These are phyloP conservation scores for Aphelinus certus DNA, from an alignment of 1,140 invertebrate genomes.

Conservation along the genomic window DNA sequence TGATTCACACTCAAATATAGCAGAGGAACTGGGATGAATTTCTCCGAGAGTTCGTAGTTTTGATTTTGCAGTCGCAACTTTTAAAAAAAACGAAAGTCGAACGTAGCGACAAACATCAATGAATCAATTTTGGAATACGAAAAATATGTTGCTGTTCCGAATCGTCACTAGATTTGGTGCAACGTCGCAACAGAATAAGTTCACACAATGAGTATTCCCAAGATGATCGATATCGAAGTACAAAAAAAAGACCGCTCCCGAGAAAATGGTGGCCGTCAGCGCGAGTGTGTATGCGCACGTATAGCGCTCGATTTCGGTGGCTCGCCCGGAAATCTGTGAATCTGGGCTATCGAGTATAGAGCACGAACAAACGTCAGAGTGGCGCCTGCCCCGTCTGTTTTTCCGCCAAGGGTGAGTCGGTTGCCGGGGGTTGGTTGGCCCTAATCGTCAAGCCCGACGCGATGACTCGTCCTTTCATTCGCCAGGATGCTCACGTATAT, in stretches of 20 bases:
- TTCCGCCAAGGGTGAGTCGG: slow-evolving; percentile 5
- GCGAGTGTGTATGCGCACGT: too few species aligned
- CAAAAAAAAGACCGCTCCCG: not conserved
- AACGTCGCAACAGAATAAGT: too few species aligned
- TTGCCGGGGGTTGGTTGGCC: not conserved
- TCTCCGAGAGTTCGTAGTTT: too few species aligned
- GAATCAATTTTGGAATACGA: too few species aligned
- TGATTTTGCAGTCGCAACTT: too few species aligned
- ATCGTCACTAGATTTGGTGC: too few species aligned
- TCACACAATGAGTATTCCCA: too few species aligned
- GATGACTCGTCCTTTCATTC: slow-evolving; percentile 13
- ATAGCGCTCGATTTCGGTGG: not conserved
- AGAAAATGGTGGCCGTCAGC: slow-evolving; percentile 6
- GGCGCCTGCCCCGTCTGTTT: not conserved
- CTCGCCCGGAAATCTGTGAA: slow-evolving; percentile 8
- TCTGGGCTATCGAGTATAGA: slow-evolving; percentile 10
- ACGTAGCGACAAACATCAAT: too few species aligned
- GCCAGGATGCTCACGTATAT: not conserved
- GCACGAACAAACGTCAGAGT: not conserved
- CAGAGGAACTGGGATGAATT: too few species aligned
- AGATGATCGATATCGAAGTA: not conserved
- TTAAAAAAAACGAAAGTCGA: too few species aligned
- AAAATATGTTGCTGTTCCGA: too few species aligned
- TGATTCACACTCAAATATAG: too few species aligned
- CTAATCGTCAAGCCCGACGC: not conserved